Percentiles rank a stretch among this genome's conserved stretches.
phyloP scores from a whole-genome alignment of 2,888 invertebrate genomes.

The Noctua comes region DNA sequence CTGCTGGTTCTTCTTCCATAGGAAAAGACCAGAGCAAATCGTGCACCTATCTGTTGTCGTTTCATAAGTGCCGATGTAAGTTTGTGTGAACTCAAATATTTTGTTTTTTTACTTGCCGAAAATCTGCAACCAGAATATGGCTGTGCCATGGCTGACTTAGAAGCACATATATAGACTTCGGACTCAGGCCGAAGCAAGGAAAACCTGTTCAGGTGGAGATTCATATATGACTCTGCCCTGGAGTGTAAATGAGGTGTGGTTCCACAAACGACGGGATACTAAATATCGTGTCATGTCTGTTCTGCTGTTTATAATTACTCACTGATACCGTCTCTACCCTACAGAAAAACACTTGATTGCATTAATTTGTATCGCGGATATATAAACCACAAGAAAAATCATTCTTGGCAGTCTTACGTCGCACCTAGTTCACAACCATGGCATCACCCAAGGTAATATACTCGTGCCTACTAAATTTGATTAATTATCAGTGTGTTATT shows the following conservation, averaged over 20 bases:
- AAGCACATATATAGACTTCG: background rate
- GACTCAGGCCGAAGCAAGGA: background rate
- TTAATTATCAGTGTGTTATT: background rate
- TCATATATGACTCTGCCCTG: background rate
- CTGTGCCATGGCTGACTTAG: background rate
- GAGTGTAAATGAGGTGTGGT: background rate
- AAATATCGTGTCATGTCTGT: background rate
- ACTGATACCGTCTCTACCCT: conserved; percentile 1
- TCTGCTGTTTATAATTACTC: background rate
- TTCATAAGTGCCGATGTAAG: background rate
- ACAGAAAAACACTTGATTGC: conserved; percentile 29
- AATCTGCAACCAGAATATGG: background rate
- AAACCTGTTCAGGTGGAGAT: background rate
- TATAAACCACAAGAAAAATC: conserved; percentile 41
- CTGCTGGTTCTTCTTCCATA: background rate
- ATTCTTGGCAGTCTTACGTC: background rate
- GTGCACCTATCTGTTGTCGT: background rate
- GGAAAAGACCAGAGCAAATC: background rate
- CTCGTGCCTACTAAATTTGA: background rate
- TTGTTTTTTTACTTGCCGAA: background rate
- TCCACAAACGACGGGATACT: background rate
- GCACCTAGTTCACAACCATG: background rate
- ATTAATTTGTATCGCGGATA: conserved; percentile 28
- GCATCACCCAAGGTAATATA: conserved; percentile 4
- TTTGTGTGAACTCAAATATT: background rate